Conservation (phyloP, 2,888 invertebrate genomes). For the Hypsopygia costalis region DNA sequence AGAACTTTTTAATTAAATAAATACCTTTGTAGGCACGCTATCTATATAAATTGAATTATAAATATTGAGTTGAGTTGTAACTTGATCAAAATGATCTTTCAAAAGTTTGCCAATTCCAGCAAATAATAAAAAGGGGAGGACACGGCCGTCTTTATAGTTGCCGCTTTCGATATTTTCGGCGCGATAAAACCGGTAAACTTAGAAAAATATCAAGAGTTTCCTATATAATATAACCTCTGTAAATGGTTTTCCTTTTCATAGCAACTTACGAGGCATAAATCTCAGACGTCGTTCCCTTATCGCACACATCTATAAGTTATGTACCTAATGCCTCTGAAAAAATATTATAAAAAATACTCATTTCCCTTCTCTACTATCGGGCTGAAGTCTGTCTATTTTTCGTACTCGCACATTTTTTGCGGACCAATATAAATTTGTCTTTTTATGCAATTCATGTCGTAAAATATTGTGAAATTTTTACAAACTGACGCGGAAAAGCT, state of each 20-base stretch:
- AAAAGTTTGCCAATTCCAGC: conserved; percentile 8
- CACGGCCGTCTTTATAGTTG: conserved; percentile 6
- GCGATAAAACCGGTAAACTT: conserved; percentile 13
- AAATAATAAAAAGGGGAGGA: conserved; percentile 9
- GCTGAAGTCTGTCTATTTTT: not conserved
- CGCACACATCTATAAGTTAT: conserved; percentile 35
- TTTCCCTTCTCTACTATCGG: conserved; percentile 10
- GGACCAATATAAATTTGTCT: not conserved
- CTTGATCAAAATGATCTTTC: conserved; percentile 3
- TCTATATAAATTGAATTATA: conserved; percentile 8
- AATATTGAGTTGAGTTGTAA: not conserved
- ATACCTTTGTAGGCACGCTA: not conserved
- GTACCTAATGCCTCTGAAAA: conserved; percentile 30
- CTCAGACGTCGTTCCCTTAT: conserved; percentile 33
- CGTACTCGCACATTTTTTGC: not conserved
- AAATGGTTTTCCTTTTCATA: conserved; percentile 33
- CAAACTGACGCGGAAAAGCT: no score
- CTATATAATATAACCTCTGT: conserved; percentile 23
- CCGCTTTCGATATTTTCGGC: conserved; percentile 8
- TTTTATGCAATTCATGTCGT: not conserved
- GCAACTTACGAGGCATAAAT: conserved; percentile 33
- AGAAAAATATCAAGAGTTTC: conserved; percentile 21
- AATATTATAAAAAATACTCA: conserved; percentile 25
- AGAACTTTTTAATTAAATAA: conserved; percentile 9
- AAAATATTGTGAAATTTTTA: no score